Evolutionary conservation across 2,888 invertebrate species (phyloP), one percentile per base, ranked within the genome.

Genomic region (Lissocephala sabroskyi): DNA sequence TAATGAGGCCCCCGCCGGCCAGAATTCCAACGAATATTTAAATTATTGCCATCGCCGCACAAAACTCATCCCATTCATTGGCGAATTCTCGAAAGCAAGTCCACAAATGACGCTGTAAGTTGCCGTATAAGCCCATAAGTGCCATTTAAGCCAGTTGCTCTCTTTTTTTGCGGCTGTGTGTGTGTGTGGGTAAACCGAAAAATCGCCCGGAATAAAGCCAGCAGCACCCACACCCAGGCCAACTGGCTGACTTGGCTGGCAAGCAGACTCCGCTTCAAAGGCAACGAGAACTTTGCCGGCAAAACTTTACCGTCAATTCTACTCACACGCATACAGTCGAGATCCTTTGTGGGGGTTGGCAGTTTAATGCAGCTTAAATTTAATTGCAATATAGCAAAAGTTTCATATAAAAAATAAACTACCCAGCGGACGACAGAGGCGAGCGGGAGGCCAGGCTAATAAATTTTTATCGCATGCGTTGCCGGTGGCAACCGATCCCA

Each of bases 361-460:
- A 57, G 65, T 56, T 63, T 62, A 66, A 58, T 78, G 79, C 78
- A 79, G 75, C 80, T 81, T 81, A 81, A 79, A 79, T 79, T 79
- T 80, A 79, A 80, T 75, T 73, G 78, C 79, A 74, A 60, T 59
- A 64, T 57, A 64, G 56, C 62, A 54, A 77, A 71, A 75, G 54
- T 76, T 76, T 68, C 56, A 45, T 52, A 55, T 45, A 54, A 52
- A 41, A 45, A 43, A 51, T 19, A 41, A 14, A 28, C 17, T 11
- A 4, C 11, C n/a, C n/a, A n/a, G n/a, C n/a, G 4, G 13, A 10
- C n/a, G 5, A 32, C 32, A 13, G 32, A 11, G 10, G 5, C 3
- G 32, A 32, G 13, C 11, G 13, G 11, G 32, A 33, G 45, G 46
- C 41, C 6, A 41, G 17, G 41, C 55, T 51, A 59, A 75, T 75